A percentile compares a stretch with the other conserved stretches of the same genome.
Evolutionary conservation across 2,113 vertebrate species (phyloP).

Genomic region (Pangasianodon gigas): DNA sequence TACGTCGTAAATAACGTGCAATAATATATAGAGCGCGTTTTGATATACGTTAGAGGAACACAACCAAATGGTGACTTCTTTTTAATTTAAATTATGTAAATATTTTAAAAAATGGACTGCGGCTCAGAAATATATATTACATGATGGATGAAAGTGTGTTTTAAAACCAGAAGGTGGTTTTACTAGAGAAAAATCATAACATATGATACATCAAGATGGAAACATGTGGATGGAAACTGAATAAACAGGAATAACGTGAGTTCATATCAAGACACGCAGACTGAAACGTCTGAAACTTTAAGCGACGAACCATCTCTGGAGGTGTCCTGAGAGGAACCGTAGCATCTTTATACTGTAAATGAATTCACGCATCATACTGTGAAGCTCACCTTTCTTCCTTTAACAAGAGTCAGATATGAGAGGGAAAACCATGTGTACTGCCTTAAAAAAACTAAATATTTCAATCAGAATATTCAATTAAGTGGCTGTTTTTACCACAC

Average conservation of each 20-base stretch:
- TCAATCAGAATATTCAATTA: not conserved
- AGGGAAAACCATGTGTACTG: constrained; percentile 28
- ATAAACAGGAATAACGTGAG: not conserved
- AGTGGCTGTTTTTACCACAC: constrained; percentile 37
- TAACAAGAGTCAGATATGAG: not conserved
- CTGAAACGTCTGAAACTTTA: not conserved
- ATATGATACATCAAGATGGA: not conserved
- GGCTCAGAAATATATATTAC: not conserved
- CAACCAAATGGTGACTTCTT: not conserved
- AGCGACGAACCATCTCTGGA: not conserved
- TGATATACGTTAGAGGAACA: not conserved
- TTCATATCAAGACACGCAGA: not conserved
- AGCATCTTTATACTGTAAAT: constrained; percentile 56
- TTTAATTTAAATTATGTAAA: not conserved
- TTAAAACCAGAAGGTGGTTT: not conserved
- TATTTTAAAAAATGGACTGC: not conserved
- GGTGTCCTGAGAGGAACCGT: constrained; percentile 37
- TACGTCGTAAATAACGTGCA: not conserved
- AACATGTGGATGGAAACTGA: not conserved
- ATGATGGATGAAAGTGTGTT: not conserved
- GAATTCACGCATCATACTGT: constrained; percentile 36
- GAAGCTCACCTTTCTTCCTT: constrained; percentile 43
- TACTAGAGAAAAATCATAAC: not conserved
- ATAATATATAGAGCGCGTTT: not conserved
- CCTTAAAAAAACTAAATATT: constrained; percentile 42